Base-by-base conservation (phyloP, 2,888 invertebrate genomes). In the Lepidocyrtoides sp. region DNA sequence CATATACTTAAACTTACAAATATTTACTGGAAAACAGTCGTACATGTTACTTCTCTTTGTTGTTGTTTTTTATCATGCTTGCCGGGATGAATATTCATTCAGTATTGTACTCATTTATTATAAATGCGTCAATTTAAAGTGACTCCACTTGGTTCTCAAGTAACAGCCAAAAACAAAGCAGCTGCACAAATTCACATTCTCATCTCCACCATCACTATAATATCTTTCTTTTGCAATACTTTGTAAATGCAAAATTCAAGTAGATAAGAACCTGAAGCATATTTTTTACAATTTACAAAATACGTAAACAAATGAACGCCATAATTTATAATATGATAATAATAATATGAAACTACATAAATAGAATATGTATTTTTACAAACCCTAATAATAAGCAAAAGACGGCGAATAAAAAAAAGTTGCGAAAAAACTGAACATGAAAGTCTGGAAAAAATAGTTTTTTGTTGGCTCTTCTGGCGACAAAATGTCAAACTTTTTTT, bases 51-150 rank as follows among this genome's bases (percentile, higher is more conserved):
- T 32, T 32, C 36, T 4, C 36, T 17, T 69, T n/a, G n/a, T n/a
- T n/a, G n/a, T n/a, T n/a, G n/a, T 66, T 32, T 66, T 66, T 69
- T 20, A 8, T n/a, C 10, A 8, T 69, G 10, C 8, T 4, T 60
- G 2, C 12, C 8, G 26, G 10, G 10, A 84, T 84, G 84, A 84
- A 84, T 84, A 84, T 84, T 84, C 84, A 84, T 66, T 14, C 54
- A 44, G 51, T 17, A 84, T 36, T 20, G 41, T 41, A 41, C 17
- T 41, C 69, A 69, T 69, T 69, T 69, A 41, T 69, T 69, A 36
- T 69, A 8, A 41, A 41, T 41, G 41, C 41, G 69, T 69, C 69
- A 69, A 69, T 84, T 84, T 36, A 26, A 29, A 10, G 26, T n/a
- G 44, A 83, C 57, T 32, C 60, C 41, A 36, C 17, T 57, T 32